phyloP scores from a whole-genome alignment of 2,113 vertebrate species.

The Hydrochoerus hydrochaeris region DNA sequence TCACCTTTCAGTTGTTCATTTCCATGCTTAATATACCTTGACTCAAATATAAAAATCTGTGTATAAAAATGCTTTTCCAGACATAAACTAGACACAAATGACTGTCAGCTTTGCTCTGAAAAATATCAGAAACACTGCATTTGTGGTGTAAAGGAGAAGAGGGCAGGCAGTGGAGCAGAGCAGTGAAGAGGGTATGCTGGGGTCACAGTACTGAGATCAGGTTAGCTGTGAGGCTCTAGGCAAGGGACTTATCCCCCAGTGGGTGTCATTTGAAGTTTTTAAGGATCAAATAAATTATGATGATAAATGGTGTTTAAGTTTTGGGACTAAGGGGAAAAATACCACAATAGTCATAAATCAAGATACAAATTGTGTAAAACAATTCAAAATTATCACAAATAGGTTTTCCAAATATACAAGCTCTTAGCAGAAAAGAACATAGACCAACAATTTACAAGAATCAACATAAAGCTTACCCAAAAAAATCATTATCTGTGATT shows the following conservation, averaged over 20 bases:
- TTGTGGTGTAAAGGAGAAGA: not conserved
- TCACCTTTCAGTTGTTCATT: not conserved
- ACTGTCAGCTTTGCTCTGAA: not conserved
- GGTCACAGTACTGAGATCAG: not conserved
- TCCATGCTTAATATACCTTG: not conserved
- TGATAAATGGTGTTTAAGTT: not conserved
- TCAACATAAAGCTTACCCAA: not conserved
- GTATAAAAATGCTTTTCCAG: conserved; percentile 6
- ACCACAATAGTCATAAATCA: not conserved
- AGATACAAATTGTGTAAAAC: conserved; percentile 14
- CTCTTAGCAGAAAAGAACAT: not conserved
- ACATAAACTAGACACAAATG: not conserved
- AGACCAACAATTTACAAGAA: not conserved
- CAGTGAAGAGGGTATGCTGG: not conserved
- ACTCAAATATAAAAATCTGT: not conserved
- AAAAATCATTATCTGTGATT: not conserved
- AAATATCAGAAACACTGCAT: not conserved
- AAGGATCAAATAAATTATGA: conserved; percentile 2
- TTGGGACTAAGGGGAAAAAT: not conserved
- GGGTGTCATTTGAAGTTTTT: not conserved
- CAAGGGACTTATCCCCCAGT: not conserved
- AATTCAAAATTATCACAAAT: conserved; percentile 2
- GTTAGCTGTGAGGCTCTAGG: not conserved
- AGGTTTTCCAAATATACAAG: not conserved
- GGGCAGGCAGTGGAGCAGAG: not conserved